Base-by-base conservation (phyloP, 2,888 invertebrate species). In the Allophyes oxyacanthae region DNA sequence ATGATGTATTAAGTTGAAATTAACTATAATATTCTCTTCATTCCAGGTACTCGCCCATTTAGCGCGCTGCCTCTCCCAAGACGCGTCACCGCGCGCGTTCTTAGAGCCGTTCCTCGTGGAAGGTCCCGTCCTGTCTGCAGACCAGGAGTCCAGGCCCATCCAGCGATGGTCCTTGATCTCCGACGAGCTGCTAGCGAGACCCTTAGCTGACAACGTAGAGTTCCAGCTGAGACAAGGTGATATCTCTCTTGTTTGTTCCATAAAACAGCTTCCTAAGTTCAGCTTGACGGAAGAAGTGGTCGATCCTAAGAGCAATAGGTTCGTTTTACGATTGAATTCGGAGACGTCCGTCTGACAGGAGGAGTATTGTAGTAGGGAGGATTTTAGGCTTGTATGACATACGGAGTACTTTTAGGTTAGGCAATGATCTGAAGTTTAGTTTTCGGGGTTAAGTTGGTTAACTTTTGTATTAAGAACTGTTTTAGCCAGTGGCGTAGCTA, bases 161-260 rank as follows among this genome's bases (percentile, higher is more conserved):
- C 99, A 99, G 83, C 97, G 98, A 34, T 99, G 99, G 99, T 98
- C 99, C 2, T 95, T 99, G 43, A 97, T 99, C 70, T 99, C 99
- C 72, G 99, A 99, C 78, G 98, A 98, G 78, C 95, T 98, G 26
- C 95, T 99, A 0, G 98, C 99, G 0, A 94, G 99, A 6, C 97
- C 98, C 0, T 95, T 99, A 14, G 95, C 96, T 0, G 96, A 98
- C 77, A 97, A 97, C 51, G 96, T 97, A 42, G 96, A 97, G 56
- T 99, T 99, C 91, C 98, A 99, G 86, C 94, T 99, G 34, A 95
- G 99, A 20, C 98, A 99, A 87, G 98, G 97, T 66, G 99, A 99
- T 84, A 96, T 99, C 25, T 98, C 98, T 0, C 95, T 99, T 1
- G 94, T 99, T 75, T 98, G 99, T 83, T 96, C 96, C 10, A 96